Conservation (phyloP, 2,888 invertebrate species). For the Nomada fucata region DNA sequence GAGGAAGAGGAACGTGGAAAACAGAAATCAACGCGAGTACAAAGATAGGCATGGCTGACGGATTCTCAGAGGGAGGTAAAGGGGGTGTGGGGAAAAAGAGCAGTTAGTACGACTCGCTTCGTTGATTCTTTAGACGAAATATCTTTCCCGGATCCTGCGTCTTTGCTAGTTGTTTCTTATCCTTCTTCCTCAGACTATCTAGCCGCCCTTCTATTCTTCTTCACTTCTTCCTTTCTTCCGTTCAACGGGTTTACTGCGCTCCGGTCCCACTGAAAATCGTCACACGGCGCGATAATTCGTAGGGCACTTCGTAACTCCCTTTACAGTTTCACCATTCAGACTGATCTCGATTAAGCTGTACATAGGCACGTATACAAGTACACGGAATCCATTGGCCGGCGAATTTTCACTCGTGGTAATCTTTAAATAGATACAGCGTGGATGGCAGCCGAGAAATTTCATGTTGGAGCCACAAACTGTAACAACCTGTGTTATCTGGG, state of each 20-base stretch:
- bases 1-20: constrained; percentile 15
- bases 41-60: constrained; percentile 66
- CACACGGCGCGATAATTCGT: not conserved
- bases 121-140: constrained; percentile 67
- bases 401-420: not conserved
- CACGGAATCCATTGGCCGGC: not conserved
- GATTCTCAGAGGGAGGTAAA: constrained; percentile 53
- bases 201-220: not conserved
- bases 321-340: not conserved
- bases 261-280: not conserved
- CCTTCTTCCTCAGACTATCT: not conserved
- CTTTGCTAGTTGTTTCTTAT: constrained; percentile 32
- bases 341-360: not conserved
- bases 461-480: not conserved
- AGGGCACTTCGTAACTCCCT: not conserved
- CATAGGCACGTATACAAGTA: not conserved
- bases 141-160: constrained; percentile 62
- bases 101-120: constrained; percentile 70
- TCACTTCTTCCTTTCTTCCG: not conserved
- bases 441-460: not conserved
- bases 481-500: not conserved
- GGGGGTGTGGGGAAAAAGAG: constrained; percentile 62
- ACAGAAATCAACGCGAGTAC: constrained; percentile 50
- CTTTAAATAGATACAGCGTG: not conserved
- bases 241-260: not conserved